These are phyloP conservation scores for Pasiphila rectangulata DNA, from an alignment of 2,888 invertebrate genomes.

Conservation along the genomic window DNA sequence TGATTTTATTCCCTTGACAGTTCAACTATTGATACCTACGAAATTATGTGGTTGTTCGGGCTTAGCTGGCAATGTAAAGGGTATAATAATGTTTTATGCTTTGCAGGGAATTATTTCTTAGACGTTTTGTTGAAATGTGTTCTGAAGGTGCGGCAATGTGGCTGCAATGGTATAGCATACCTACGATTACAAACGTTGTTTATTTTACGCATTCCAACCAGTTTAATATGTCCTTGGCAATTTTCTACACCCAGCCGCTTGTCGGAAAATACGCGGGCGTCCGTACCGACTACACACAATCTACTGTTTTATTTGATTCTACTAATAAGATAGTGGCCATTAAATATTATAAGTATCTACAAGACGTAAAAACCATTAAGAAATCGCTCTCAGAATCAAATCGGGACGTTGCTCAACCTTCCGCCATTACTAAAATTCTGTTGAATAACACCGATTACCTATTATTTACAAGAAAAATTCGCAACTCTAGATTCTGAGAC, in stretches of 20 bases:
- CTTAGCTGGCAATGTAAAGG: slow-evolving; percentile 17
- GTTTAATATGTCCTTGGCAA: slow-evolving; percentile 78
- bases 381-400: slow-evolving; percentile 26
- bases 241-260: slow-evolving; percentile 58
- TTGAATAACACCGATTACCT: slow-evolving; percentile 21
- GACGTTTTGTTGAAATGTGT: slow-evolving; percentile 38
- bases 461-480: slow-evolving; percentile 18
- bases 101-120: slow-evolving; percentile 14
- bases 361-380: slow-evolving; percentile 30
- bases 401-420: slow-evolving; percentile 25
- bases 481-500: slow-evolving; percentile 16
- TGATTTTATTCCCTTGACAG: slow-evolving; percentile 39
- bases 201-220: slow-evolving; percentile 73
- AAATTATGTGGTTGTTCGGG: slow-evolving; percentile 20
- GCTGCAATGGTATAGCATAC: slow-evolving; percentile 53
- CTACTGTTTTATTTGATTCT: slow-evolving; percentile 54
- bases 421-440: slow-evolving; percentile 26
- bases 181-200: slow-evolving; percentile 53
- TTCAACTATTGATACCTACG: slow-evolving; percentile 30
- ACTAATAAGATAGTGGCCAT: slow-evolving; percentile 40
- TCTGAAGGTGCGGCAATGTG: slow-evolving; percentile 48
- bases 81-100: slow-evolving; percentile 12
- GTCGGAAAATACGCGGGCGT: slow-evolving; percentile 37
- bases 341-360: slow-evolving; percentile 34
- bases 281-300: slow-evolving; percentile 38